Conservation (phyloP, 2,888 invertebrate genomes). For the Cryptus armator region DNA sequence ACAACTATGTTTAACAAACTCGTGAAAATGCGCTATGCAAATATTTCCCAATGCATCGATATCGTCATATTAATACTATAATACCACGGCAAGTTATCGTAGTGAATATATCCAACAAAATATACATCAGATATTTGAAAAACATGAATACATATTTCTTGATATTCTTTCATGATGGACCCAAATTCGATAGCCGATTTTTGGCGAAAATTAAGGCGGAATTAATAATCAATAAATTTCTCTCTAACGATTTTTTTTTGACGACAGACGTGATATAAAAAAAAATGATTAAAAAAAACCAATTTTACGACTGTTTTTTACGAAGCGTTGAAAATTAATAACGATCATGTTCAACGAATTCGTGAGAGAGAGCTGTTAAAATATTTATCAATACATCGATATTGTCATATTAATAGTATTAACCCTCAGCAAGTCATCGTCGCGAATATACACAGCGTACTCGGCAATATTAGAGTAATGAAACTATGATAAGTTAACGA, state of each 20-base stretch:
- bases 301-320: no score
- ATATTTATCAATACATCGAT: background rate
- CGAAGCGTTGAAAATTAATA: no score
- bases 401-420: background rate
- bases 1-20: background rate
- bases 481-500: constrained; percentile 16
- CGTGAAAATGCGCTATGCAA: background rate
- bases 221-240: no score
- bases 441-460: background rate
- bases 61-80: background rate
- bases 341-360: background rate
- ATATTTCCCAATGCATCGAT: background rate
- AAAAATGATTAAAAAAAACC: no score
- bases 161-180: no score
- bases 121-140: no score
- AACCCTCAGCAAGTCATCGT: background rate
- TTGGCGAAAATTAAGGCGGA: no score
- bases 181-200: no score
- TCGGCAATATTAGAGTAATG: constrained; percentile 1
- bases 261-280: background rate
- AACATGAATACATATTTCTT: no score
- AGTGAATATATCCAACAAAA: no score
- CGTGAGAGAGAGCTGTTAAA: background rate
- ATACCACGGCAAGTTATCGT: background rate
- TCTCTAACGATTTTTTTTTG: background rate